Base-by-base conservation (phyloP, 2,113 vertebrate genomes). In the Antechinus flavipes region DNA sequence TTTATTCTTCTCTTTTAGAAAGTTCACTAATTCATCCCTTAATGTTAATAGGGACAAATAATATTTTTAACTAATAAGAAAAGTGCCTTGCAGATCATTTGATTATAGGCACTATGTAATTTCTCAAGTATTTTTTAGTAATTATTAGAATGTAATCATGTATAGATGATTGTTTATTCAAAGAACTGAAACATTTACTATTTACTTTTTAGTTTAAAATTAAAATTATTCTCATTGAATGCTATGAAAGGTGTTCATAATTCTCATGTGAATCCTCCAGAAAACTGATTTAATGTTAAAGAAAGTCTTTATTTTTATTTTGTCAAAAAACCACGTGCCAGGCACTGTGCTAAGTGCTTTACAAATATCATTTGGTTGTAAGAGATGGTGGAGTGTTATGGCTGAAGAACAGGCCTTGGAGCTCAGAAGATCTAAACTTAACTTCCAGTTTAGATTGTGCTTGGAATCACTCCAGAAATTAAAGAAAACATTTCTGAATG, bases 1-100 rank as follows among this genome's bases (percentile, higher is more conserved):
- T 93, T 96, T 84, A 42, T 19, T 54, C 0, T 93, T 58, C 12
- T 26, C 27, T 25, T 23, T 94, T 92, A 84, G 56, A 49, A 56
- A 91, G 91, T 96, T 93, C 14, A 93, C 49, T 94, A 58, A 93
- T 24, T n/a, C 89, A 19, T 93, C 93, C 47, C 93, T 93, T 90
- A 96, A 19, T n/a, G 61, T 76, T 76, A 76, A 76, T 76, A 76
- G 61, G 12, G n/a, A 61, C 26, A 94, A 6, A 30, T 58, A 91
- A 96, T n/a, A 54, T 54, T 35, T 91, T 6, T 58, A 55, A 42
- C 94, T 84, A 90, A 95, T 90, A 55, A 92, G 68, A 76, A 94
- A 94, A 94, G 23, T 76, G 49, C 10, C 30, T 93, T 92, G 84
- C 56, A 84, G 42, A 52, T 94, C 92, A 47, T 93, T 53, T 96